Evolutionary conservation across 2,113 vertebrate species (phyloP), one percentile per base, ranked within the genome.

Genomic region (Paramisgurnus dabryanus): DNA sequence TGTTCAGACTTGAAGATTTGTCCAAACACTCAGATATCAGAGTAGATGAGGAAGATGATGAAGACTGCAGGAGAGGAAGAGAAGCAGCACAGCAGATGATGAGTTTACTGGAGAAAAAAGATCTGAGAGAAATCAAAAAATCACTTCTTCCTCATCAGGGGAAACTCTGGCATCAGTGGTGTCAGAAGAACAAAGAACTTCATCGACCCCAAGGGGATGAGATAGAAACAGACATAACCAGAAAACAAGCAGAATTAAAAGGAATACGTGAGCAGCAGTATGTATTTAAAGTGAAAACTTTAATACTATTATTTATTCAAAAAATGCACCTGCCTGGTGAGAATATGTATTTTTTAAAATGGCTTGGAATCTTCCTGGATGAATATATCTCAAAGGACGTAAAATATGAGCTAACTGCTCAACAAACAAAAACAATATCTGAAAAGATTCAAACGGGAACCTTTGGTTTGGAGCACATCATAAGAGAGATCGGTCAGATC

Each of bases 291-390:
- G 9, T 74, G 1, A 61, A 57, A 61, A 4, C 2, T 0, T 74
- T 74, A 5, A 61, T 45, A 4, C 7, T 27, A 40, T 4, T 4
- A 6, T 74, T 74, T 0, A 61, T 74, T 8, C 13, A 45, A 43
- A 4, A 60, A 45, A 61, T 74, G 1, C 22, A 13, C n/a, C 3
- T n/a, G 3, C 0, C 4, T 4, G 9, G 7, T 41, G 17, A 0
- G 0, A 58, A 13, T 4, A 50, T 82, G 0, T 93, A 86, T 80
- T 95, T 93, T 74, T 69, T 93, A 0, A 90, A 91, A 66, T 93
- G 91, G 92, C 72, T 89, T 47, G 78, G 80, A 73, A 69, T 88
- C 3, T 79, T 89, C 41, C 67, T 91, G 57, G 88, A 92, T 58
- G 83, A 83, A 0, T 82, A 77, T n/a, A n/a, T n/a, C 6, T 86